Base-by-base conservation (phyloP, 2,113 vertebrate genomes). In the Synodontis membranacea region DNA sequence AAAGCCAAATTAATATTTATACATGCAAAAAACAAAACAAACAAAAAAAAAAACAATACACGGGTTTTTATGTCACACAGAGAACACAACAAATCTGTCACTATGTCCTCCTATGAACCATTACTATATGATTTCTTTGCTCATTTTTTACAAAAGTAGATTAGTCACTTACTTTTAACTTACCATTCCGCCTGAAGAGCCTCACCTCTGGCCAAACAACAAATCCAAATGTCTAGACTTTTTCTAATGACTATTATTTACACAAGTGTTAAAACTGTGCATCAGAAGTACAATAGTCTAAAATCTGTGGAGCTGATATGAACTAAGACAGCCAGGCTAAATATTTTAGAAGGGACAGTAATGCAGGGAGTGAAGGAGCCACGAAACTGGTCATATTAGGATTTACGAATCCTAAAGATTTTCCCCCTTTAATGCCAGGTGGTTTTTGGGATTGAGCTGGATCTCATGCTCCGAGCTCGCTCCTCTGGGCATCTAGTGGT, bases 351-450 rank as follows among this genome's bases (percentile, higher is more conserved):
- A 15, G 28, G 31, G 23, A 82, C 25, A 39, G 8, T 84, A 82
- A 62, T 23, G n/a, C 78, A 84, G 34, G 46, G 39, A 79, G 19
- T n/a, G 78, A 80, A 88, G 83, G 75, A 89, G 87, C 58, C 85
- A 87, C 76, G 66, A 42, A 82, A 87, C 90, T 89, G 88, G 79
- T 86, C 70, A 39, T 75, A 82, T 89, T 89, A 88, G 86, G 88
- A 91, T 91, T 44, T 64, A 39, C 37, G 64, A 56, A 90, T 91
- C 89, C 89, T 86, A 88, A 88, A 54, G 28, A 48, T 84, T 89
- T 91, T 86, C 66, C 88, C 72, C 62, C 56, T 75, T 81, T 31
- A 79, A 80, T 87, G 78, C 70, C 68, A 44, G 10, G 42, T 76
- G 78, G 37, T 23, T 79, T n/a, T 60, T 34, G 39, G 84, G 90